Percentiles rank a stretch among this genome's conserved stretches.
Evolutionary conservation across 2,888 invertebrate species (phyloP).

Genomic region (Stenichneumon culpator): DNA sequence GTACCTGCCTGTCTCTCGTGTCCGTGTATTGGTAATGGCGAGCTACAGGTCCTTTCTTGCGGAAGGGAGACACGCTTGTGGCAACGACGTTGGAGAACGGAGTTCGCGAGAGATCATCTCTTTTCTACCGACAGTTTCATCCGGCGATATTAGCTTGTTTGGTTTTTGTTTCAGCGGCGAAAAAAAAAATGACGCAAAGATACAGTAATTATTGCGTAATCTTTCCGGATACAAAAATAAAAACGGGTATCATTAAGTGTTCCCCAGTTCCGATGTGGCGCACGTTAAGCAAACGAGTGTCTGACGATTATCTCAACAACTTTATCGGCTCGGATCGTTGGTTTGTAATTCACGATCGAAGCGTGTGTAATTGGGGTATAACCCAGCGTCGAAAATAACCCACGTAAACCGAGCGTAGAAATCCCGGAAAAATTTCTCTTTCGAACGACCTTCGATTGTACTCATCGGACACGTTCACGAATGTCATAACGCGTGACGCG

Average conservation of each 20-base stretch:
- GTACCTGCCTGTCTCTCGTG: slow-evolving; percentile 49
- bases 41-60: slow-evolving; percentile 62
- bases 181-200: background rate
- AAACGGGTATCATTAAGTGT: too few species aligned
- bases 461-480: slow-evolving; percentile 20
- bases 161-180: background rate
- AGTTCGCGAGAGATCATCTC: slow-evolving; percentile 49
- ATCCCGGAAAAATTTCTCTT: slow-evolving; percentile 65
- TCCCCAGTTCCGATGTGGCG: background rate
- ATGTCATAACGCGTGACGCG: background rate
- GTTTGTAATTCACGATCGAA: background rate
- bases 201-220: background rate
- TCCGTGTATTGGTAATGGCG: slow-evolving; percentile 56
- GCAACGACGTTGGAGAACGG: slow-evolving; percentile 18
- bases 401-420: slow-evolving; percentile 43
- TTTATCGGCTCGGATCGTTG: background rate
- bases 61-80: slow-evolving; percentile 38
- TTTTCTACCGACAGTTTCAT: slow-evolving; percentile 38
- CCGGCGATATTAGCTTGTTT: background rate
- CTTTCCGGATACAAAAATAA: background rate
- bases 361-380: slow-evolving; percentile 44
- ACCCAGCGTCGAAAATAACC: slow-evolving; percentile 28
- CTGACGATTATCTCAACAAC: background rate
- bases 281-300: background rate
- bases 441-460: slow-evolving; percentile 46